Evolutionary conservation across 2,797 vertebrate genomes (phyloP).

Genomic region (Tinamus major): DNA sequence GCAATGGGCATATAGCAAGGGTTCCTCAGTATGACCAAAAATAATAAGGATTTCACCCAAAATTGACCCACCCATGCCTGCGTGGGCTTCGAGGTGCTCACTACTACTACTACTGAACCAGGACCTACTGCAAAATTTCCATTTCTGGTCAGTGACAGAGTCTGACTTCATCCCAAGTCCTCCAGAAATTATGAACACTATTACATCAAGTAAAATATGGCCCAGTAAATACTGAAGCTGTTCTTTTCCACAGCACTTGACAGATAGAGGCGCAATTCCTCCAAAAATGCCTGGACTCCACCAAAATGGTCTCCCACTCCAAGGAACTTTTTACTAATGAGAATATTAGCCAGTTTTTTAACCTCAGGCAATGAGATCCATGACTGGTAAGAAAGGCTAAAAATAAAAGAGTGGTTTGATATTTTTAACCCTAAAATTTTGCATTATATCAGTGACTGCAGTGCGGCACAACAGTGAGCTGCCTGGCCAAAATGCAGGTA

Average conservation of each 20-base stretch:
- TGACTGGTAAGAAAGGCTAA: neutral
- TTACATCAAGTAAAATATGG: neutral
- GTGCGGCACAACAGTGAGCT: rapidly evolving
- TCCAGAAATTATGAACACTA: rapidly evolving
- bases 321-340: neutral
- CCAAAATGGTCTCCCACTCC: neutral
- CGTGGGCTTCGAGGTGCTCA: neutral
- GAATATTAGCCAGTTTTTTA: neutral
- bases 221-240: neutral
- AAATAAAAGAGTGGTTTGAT: neutral
- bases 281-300: neutral
- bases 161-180: rapidly evolving
- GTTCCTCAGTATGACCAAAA: neutral
- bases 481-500: neutral
- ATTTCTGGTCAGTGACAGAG: neutral
- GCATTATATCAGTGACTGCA: neutral
- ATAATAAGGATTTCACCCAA: neutral
- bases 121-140: rapidly evolving
- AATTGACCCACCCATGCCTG: neutral
- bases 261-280: neutral
- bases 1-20: too few relatives aligned
- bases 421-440: neutral
- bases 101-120: neutral
- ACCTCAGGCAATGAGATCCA: neutral
- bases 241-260: neutral